These are phyloP conservation scores for Mactra quadrangularis DNA, from an alignment of 1,140 invertebrate genomes.

Conservation along the genomic window DNA sequence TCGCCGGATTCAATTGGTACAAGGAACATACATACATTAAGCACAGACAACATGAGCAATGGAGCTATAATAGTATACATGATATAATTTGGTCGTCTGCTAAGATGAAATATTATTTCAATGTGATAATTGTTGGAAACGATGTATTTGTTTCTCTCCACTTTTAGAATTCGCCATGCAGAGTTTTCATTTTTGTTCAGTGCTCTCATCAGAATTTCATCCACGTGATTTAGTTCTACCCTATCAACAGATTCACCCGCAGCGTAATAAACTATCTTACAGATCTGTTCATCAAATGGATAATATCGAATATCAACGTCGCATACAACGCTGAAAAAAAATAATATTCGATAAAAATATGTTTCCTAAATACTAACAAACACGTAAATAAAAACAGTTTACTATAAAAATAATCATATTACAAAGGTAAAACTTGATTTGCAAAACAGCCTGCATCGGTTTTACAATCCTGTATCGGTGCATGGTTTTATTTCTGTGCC, in stretches of 20 bases:
- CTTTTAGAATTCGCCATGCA: background rate
- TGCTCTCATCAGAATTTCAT: background rate
- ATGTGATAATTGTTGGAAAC: background rate
- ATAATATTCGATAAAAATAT: too few relatives aligned
- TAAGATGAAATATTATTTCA: conserved; percentile 17
- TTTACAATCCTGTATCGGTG: too few relatives aligned
- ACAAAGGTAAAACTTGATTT: too few relatives aligned
- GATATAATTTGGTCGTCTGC: conserved; percentile 15
- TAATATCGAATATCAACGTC: conserved; percentile 34
- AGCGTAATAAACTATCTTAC: conserved; percentile 12
- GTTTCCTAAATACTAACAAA: too few relatives aligned
- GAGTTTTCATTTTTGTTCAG: conserved; percentile 11
- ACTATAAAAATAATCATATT: too few relatives aligned
- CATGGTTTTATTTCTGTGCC: too few relatives aligned
- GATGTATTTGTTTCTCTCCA: background rate
- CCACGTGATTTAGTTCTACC: background rate
- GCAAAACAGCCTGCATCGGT: too few relatives aligned
- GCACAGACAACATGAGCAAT: conserved; percentile 11
- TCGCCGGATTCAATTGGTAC: conserved; percentile 32
- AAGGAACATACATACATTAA: conserved; percentile 25
- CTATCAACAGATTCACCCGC: conserved; percentile 2
- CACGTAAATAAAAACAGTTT: too few relatives aligned
- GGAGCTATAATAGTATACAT: conserved; percentile 12
- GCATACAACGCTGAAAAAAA: conserved; percentile 13
- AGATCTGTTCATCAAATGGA: conserved; percentile 30